Percentiles rank a stretch among this genome's conserved stretches.
These are phyloP conservation scores for Myanophis thanlyinensis DNA, from an alignment of 2,113 vertebrate species.

Conservation along the genomic window DNA sequence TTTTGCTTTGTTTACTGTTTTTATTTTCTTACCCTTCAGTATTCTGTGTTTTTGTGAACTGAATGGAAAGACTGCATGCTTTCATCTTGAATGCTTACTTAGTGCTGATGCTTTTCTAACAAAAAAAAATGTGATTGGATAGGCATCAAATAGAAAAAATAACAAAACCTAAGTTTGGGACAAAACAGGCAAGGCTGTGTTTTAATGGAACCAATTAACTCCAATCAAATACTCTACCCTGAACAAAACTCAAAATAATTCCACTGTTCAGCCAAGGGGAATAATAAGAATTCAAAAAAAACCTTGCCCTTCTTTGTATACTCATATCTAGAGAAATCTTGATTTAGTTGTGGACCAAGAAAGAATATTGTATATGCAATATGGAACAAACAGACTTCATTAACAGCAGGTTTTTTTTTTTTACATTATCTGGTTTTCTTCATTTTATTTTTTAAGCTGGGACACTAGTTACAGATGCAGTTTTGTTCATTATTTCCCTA, in stretches of 20 bases:
- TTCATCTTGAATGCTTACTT: not conserved
- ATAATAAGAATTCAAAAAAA: not conserved
- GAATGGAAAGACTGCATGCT: not conserved
- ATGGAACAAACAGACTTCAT: not conserved
- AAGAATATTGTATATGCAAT: not conserved
- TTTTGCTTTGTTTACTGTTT: not conserved
- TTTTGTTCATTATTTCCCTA: not conserved
- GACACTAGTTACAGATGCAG: not conserved
- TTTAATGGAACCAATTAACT: not conserved
- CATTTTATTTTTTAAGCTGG: not conserved
- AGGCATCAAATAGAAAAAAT: not conserved
- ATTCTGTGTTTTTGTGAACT: not conserved
- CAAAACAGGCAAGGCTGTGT: not conserved
- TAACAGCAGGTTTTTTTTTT: not conserved
- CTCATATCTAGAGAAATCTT: not conserved
- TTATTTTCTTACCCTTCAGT: not conserved
- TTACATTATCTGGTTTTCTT: not conserved
- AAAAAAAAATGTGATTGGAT: not conserved
- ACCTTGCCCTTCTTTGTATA: not conserved
- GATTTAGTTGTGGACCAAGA: not conserved
- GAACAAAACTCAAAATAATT: not conserved
- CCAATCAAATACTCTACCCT: not conserved
- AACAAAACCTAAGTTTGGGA: not conserved
- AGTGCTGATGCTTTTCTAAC: not conserved
- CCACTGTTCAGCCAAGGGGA: not conserved